These are phyloP conservation scores for Balanococcus diminutus DNA, from an alignment of 2,888 invertebrate species.

Conservation along the genomic window DNA sequence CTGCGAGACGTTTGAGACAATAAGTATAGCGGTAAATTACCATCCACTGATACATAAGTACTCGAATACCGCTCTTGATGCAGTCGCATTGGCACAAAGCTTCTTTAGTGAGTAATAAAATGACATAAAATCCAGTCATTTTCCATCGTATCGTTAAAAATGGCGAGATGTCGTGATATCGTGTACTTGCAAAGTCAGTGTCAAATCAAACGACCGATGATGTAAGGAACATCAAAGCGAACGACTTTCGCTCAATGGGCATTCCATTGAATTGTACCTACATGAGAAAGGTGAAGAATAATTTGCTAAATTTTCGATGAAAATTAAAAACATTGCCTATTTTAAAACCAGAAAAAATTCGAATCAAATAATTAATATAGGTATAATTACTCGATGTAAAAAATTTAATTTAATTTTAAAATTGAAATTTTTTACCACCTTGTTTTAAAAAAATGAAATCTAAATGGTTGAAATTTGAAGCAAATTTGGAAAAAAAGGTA, in stretches of 20 bases:
- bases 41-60: neutral
- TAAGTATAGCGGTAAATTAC: neutral
- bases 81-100: neutral
- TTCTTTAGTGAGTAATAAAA: neutral
- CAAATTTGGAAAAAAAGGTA: too few relatives aligned
- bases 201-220: neutral
- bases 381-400: too few relatives aligned
- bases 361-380: too few relatives aligned
- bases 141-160: neutral
- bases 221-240: neutral
- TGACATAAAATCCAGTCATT: neutral
- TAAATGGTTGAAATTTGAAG: too few relatives aligned
- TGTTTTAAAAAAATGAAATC: too few relatives aligned
- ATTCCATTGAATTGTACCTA: neutral
- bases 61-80: neutral
- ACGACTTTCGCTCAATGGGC: neutral
- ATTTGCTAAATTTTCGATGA: neutral
- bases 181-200: neutral
- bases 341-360: too few relatives aligned
- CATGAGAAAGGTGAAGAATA: neutral
- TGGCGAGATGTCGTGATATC: neutral
- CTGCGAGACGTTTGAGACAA: neutral
- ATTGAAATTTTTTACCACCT: too few relatives aligned
- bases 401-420: too few relatives aligned
- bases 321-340: too few relatives aligned